Conservation (phyloP, 2,888 invertebrate genomes). For the Taphrorychus bicolor region DNA sequence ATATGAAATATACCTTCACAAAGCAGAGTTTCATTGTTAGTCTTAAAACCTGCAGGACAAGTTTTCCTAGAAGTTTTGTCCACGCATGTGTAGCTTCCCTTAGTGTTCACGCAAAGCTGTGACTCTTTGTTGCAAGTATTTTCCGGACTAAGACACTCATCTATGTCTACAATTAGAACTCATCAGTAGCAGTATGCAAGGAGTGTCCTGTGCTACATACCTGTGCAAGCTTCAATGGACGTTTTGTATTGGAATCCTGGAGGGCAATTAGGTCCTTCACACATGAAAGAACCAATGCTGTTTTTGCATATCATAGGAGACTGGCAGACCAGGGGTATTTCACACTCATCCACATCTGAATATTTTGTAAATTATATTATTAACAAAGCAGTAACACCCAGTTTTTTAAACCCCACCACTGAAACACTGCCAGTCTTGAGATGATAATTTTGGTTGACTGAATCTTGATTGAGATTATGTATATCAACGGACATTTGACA, state of each 20-base stretch:
- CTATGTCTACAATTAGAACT: constrained; percentile 73
- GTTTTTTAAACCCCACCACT: no score
- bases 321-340: constrained; percentile 53
- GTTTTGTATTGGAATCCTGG: constrained; percentile 57
- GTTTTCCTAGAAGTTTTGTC: constrained; percentile 68
- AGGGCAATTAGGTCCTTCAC: constrained; percentile 55
- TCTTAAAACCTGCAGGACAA: constrained; percentile 71
- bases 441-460: no score
- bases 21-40: constrained; percentile 62
- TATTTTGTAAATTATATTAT: no score
- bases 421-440: no score
- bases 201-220: constrained; percentile 46
- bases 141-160: constrained; percentile 71
- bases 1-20: constrained; percentile 64
- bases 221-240: constrained; percentile 54
- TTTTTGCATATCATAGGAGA: constrained; percentile 56
- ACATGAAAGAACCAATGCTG: constrained; percentile 57
- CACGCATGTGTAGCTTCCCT: constrained; percentile 74
- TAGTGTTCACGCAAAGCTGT: constrained; percentile 75
- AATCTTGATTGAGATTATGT: no score
- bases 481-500: no score
- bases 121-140: constrained; percentile 72
- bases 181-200: no score
- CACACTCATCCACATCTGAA: constrained; percentile 58
- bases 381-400: no score